Conservation (phyloP, 2,888 invertebrate genomes). For the Zygothrica quintamaculata region DNA sequence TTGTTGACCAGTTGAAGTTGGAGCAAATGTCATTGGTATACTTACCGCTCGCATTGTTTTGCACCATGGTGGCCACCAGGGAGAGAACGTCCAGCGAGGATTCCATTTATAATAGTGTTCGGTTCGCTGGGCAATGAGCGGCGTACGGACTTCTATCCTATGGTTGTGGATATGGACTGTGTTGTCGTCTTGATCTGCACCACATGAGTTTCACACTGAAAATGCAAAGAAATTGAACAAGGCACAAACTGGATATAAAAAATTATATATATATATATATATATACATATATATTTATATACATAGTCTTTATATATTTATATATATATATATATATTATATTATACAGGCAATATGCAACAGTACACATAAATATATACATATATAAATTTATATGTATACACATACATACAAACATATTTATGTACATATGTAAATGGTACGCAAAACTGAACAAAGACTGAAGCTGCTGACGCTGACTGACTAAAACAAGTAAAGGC, state of each 20-base stretch:
- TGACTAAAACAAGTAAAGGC: slow-evolving; percentile 71
- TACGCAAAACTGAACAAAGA: slow-evolving; percentile 72
- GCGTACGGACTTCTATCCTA: slow-evolving; percentile 22
- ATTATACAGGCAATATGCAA: too few species aligned
- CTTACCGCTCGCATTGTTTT: slow-evolving; percentile 87
- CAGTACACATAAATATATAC: too few species aligned
- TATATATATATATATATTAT: slow-evolving; percentile 2
- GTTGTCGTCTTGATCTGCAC: slow-evolving; percentile 63
- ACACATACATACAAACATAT: not conserved
- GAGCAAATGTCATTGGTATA: slow-evolving; percentile 34
- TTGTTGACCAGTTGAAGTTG: slow-evolving; percentile 5
- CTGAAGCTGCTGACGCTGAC: slow-evolving; percentile 53
- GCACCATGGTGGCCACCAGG: slow-evolving; percentile 95
- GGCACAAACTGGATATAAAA: slow-evolving; percentile 53
- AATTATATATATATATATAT: slow-evolving; percentile 21
- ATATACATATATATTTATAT: slow-evolving; percentile 14
- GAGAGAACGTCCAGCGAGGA: slow-evolving; percentile 94
- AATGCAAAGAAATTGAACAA: slow-evolving; percentile 70
- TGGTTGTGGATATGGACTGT: slow-evolving; percentile 53
- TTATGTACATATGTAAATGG: slow-evolving; percentile 65
- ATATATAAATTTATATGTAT: not conserved
- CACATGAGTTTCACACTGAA: slow-evolving; percentile 74
- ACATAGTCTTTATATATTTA: too few species aligned
- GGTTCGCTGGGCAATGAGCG: slow-evolving; percentile 13
- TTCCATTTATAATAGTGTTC: slow-evolving; percentile 86